These are phyloP conservation scores for Craniophora ligustri DNA, from an alignment of 2,888 invertebrate species.

Conservation along the genomic window DNA sequence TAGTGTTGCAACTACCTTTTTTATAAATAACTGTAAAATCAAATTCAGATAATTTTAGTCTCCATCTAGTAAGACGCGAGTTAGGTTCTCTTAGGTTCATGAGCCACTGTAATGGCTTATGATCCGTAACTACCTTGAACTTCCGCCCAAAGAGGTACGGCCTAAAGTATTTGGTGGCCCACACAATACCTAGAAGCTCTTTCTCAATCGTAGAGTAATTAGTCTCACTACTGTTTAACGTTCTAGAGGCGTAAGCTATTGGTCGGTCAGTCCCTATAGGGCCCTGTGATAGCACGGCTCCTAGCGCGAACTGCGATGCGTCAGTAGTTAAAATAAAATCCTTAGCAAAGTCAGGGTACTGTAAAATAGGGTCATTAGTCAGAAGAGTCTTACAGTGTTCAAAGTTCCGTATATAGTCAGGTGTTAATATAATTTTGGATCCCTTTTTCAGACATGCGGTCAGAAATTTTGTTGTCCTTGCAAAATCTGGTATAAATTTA, in stretches of 20 bases:
- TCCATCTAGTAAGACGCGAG: not conserved
- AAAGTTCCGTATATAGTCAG: not conserved
- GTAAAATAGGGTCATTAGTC: not conserved
- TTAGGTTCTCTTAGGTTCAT: not conserved
- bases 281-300: conserved; percentile 1
- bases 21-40: not conserved
- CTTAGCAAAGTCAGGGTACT: not conserved
- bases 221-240: not conserved
- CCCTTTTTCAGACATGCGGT: not conserved
- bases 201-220: not conserved
- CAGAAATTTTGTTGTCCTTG: not conserved
- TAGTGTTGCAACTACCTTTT: not conserved
- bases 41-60: not conserved
- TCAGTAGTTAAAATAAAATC: not conserved
- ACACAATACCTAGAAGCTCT: not conserved
- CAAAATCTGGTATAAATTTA: conserved; percentile 1
- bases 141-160: not conserved
- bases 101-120: not conserved
- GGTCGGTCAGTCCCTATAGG: not conserved
- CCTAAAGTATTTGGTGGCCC: not conserved
- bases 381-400: conserved; percentile 3
- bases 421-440: not conserved
- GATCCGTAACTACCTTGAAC: not conserved
- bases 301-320: not conserved
- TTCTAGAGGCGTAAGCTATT: conserved; percentile 1